These are phyloP conservation scores for Aradophagus sp. DNA, from an alignment of 1,140 invertebrate species.

Conservation along the genomic window DNA sequence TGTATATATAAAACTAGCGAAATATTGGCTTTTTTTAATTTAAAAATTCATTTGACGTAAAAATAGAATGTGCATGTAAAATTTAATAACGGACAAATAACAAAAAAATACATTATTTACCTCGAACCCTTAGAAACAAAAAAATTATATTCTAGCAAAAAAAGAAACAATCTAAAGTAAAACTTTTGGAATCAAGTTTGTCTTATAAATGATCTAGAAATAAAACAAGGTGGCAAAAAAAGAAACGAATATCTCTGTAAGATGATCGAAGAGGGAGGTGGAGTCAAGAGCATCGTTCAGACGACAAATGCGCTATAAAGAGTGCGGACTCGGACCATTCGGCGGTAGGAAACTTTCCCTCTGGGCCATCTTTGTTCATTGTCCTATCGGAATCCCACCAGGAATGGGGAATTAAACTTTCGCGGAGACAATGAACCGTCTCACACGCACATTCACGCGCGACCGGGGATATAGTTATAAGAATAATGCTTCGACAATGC, in stretches of 20 bases:
- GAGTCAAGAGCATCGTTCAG: conserved; percentile 47
- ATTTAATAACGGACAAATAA: no score
- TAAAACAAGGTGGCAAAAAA: no score
- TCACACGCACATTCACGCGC: conserved; percentile 24
- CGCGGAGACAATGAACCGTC: conserved; percentile 42
- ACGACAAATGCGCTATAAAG: conserved; percentile 52
- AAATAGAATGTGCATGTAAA: no score
- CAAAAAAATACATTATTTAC: no score
- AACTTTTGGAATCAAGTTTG: no score
- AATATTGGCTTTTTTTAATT: no score
- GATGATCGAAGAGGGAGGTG: conserved; percentile 40
- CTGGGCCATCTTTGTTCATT: conserved; percentile 55
- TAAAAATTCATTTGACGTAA: no score
- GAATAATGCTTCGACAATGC: conserved; percentile 50
- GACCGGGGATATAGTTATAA: conserved; percentile 40
- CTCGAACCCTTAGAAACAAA: no score
- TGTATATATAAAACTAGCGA: no score
- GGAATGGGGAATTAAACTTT: conserved; percentile 58
- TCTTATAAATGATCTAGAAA: no score
- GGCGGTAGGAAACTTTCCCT: conserved; percentile 49
- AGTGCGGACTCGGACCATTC: conserved; percentile 48
- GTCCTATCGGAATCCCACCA: conserved; percentile 47
- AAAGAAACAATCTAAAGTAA: no score
- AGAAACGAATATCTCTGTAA: background rate
- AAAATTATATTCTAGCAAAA: no score